Evolutionary conservation across 2,797 vertebrate species (phyloP), one percentile per base, ranked within the genome.

Genomic region (Microhierax caerulescens): DNA sequence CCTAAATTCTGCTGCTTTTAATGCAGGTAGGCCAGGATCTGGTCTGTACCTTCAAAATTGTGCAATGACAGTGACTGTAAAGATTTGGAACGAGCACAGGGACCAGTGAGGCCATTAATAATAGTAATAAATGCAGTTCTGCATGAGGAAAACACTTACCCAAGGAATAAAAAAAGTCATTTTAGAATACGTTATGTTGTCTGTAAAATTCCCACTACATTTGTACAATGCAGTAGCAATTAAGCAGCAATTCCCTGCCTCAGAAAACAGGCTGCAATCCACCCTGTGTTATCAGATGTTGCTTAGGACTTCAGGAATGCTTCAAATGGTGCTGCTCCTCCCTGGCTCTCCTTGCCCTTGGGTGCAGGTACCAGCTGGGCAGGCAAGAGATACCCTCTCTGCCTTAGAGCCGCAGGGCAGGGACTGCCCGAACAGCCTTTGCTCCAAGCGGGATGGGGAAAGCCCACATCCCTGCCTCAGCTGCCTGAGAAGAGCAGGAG

Each of bases 141-240:
- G 61, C 12, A 2, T 80, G 81, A 95, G 45, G 45, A 92, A 91
- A 94, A 94, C 92, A 89, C 73, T 82, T 81, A 87, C 41, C 37
- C 37, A 75, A 96, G 65, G 68, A 94, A 91, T 80, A 8, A 47
- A 83, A 88, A 37, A 21, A 25, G 8, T 30, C 2, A 79, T 80
- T 94, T 92, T 74, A 88, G 85, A 90, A 28, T 36, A 83, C 34
- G 32, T 47, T 80, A 76, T 28, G 15, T 54, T 32, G 36, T 77
- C 51, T 43, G 34, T 77, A 82, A 87, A 91, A 96, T 90, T 89
- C 89, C 81, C 89, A 54, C 39, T 39, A 60, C 84, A 68, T 88
- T 83, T 89, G 51, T 60, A 79, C 60, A 96, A 80, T 5, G 43
- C 61, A 16, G 36, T 36, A 87, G 89, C 95, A 93, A 92, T 91